These are phyloP conservation scores for Acromyrmex heyeri DNA, from an alignment of 1,140 invertebrate genomes.

Conservation along the genomic window DNA sequence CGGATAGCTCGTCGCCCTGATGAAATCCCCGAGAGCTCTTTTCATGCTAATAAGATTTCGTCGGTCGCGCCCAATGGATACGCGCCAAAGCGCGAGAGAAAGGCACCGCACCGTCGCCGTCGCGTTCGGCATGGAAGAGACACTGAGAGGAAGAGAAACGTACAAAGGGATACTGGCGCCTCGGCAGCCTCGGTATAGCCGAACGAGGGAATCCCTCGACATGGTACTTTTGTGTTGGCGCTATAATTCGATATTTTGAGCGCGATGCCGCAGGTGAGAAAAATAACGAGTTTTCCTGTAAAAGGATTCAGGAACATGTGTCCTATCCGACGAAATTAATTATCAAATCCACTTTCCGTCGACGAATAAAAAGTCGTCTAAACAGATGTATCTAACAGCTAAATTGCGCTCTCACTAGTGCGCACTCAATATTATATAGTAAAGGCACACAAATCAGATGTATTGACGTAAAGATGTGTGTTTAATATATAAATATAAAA, in stretches of 20 bases:
- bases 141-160: conserved; percentile 27
- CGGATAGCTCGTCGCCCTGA: conserved; percentile 56
- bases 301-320: background rate
- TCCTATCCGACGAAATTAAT: background rate
- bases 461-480: too few relatives aligned
- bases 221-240: conserved; percentile 43
- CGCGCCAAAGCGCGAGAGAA: conserved; percentile 51
- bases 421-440: too few relatives aligned
- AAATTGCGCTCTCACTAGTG: too few relatives aligned
- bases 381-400: background rate
- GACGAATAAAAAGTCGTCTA: too few relatives aligned
- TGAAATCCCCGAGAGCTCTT: conserved; percentile 70
- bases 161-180: conserved; percentile 38
- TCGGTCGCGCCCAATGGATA: conserved; percentile 57
- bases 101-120: background rate
- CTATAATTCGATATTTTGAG: conserved; percentile 67
- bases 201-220: conserved; percentile 8
- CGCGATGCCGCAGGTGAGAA: conserved; percentile 27
- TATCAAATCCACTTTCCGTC: background rate
- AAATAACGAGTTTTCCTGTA: conserved; percentile 40
- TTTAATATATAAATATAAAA: too few relatives aligned
- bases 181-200: background rate
- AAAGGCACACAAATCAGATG: too few relatives aligned
- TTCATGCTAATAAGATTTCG: conserved; percentile 73
- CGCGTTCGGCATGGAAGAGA: conserved; percentile 29